phyloP scores from a whole-genome alignment of 1,140 invertebrate genomes.

The Platorchestia sp. region DNA sequence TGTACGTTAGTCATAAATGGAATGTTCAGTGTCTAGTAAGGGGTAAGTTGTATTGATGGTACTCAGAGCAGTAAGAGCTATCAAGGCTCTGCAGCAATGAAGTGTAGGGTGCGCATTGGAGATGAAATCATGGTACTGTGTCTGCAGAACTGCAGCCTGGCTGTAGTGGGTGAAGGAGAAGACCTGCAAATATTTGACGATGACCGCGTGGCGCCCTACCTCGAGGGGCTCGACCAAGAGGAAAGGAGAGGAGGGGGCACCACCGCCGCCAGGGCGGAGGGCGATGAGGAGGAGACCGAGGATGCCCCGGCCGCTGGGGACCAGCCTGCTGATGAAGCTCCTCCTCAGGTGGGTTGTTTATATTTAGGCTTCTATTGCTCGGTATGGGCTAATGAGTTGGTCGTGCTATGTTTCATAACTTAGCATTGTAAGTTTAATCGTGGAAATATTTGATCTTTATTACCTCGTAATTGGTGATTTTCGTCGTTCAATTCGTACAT shows the following conservation, averaged over 20 bases:
- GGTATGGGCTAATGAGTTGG: not conserved
- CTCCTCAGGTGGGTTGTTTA: constrained; percentile 56
- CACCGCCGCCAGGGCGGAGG: constrained; percentile 69
- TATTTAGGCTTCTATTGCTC: not conserved
- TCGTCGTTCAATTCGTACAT: too few relatives aligned
- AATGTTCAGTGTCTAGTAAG: not conserved
- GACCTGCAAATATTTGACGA: constrained; percentile 87
- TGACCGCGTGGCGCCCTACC: constrained; percentile 79
- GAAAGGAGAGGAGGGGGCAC: constrained; percentile 77
- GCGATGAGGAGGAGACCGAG: constrained; percentile 67
- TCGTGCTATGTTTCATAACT: not conserved
- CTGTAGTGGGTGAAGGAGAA: constrained; percentile 86
- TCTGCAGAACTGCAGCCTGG: constrained; percentile 90
- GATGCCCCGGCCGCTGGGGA: constrained; percentile 11
- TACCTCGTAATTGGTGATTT: too few relatives aligned
- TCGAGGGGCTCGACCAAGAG: constrained; percentile 81
- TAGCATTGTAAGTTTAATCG: not conserved
- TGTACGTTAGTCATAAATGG: too few relatives aligned
- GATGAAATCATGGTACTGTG: not conserved
- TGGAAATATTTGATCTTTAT: not conserved
- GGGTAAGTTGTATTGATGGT: not conserved
- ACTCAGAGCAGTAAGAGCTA: not conserved
- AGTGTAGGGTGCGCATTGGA: not conserved
- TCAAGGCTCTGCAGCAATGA: not conserved
- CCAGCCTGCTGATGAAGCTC: constrained; percentile 39